Evolutionary conservation across 2,113 vertebrate species (phyloP).

Genomic region (Dermatemys mawii): DNA sequence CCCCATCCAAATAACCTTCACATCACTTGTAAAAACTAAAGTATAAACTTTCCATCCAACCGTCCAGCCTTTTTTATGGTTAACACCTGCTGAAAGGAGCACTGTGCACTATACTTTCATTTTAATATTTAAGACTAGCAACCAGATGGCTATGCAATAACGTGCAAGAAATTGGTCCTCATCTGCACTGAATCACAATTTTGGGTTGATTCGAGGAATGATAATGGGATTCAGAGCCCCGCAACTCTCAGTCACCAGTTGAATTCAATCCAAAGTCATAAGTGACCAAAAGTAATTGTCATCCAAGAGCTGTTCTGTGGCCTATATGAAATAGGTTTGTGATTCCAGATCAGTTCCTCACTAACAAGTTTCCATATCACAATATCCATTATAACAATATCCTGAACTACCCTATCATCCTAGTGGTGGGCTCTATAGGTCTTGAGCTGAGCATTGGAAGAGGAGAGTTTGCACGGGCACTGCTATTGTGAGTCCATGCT

Average conservation of each 20-base stretch:
- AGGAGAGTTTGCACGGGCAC: neutral
- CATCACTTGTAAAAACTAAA: slow-evolving; percentile 43
- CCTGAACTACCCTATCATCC: neutral
- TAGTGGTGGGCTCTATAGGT: neutral
- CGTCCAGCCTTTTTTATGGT: slow-evolving; percentile 41
- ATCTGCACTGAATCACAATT: neutral
- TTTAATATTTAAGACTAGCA: slow-evolving; percentile 51
- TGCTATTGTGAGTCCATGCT: neutral
- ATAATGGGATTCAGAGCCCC: neutral
- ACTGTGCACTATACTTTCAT: neutral
- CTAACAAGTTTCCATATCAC: slow-evolving; percentile 8
- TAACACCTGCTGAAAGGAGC: slow-evolving; percentile 53
- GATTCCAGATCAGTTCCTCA: neutral
- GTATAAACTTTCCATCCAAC: slow-evolving; percentile 37
- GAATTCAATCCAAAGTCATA: slow-evolving; percentile 36
- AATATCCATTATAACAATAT: slow-evolving; percentile 1
- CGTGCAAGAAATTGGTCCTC: neutral
- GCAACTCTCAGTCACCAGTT: slow-evolving; percentile 4
- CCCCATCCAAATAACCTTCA: slow-evolving; percentile 37
- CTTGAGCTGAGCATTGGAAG: neutral
- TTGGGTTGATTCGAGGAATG: neutral
- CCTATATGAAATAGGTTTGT: neutral
- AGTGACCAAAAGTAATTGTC: slow-evolving; percentile 2
- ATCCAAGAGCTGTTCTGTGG: slow-evolving; percentile 21
- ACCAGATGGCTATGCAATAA: slow-evolving; percentile 49